Evolutionary conservation across 2,888 invertebrate species (phyloP).

Genomic region (Agriopis leucophaearia): DNA sequence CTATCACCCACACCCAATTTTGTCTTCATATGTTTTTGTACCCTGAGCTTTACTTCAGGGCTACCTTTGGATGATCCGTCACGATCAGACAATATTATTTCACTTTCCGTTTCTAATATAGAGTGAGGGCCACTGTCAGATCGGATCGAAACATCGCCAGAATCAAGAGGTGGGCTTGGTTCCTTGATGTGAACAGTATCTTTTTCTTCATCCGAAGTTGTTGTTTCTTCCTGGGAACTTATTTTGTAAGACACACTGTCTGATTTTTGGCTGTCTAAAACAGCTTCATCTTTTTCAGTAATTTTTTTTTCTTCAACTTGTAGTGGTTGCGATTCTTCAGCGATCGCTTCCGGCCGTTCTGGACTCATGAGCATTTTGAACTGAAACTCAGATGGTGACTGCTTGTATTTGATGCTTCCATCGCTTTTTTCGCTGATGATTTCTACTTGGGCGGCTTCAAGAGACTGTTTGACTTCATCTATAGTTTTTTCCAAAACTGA

Average conservation of each 20-base stretch:
- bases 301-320: conserved; percentile 72
- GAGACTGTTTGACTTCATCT: conserved; percentile 90
- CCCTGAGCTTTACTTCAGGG: conserved; percentile 77
- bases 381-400: conserved; percentile 91
- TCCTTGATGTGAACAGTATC: conserved; percentile 78
- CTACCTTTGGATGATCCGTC: conserved; percentile 81
- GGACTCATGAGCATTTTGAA: conserved; percentile 87
- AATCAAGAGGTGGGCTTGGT: conserved; percentile 75
- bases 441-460: conserved; percentile 90
- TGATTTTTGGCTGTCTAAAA: conserved; percentile 72
- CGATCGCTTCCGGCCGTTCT: conserved; percentile 86
- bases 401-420: conserved; percentile 89
- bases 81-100: conserved; percentile 74
- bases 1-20: conserved; percentile 86
- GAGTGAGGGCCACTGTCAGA: conserved; percentile 85
- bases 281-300: conserved; percentile 59
- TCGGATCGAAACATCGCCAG: conserved; percentile 71
- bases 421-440: conserved; percentile 88
- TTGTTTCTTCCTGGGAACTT: conserved; percentile 78
- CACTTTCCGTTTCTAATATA: conserved; percentile 82
- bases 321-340: conserved; percentile 84
- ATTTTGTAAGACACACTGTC: conserved; percentile 74
- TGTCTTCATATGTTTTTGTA: conserved; percentile 80
- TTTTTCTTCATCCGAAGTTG: conserved; percentile 87
- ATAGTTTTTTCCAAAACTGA: conserved; percentile 89